Conservation (phyloP, 2,888 invertebrate genomes). For the Polymixis flavicincta region DNA sequence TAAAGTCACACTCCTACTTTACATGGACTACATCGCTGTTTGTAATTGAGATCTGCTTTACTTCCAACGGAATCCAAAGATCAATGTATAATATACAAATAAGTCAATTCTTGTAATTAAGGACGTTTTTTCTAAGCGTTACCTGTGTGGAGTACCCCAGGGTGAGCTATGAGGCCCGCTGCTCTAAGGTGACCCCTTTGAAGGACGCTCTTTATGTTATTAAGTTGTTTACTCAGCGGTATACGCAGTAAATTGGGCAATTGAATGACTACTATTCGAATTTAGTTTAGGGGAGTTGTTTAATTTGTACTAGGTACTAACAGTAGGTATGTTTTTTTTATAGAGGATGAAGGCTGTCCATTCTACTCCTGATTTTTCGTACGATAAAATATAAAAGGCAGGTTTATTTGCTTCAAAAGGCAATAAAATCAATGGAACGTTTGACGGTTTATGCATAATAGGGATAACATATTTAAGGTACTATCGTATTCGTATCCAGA, state of each 20-base stretch:
- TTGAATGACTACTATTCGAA: constrained; percentile 78
- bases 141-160: constrained; percentile 72
- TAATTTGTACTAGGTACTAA: constrained; percentile 56
- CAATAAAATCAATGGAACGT: constrained; percentile 5
- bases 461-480: constrained; percentile 32
- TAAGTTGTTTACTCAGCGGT: constrained; percentile 77
- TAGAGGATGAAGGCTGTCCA: constrained; percentile 14
- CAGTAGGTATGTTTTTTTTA: constrained; percentile 18
- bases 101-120: constrained; percentile 28
- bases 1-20: constrained; percentile 30
- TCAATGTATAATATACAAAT: constrained; percentile 67
- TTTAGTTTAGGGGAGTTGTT: constrained; percentile 68
- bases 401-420: constrained; percentile 30
- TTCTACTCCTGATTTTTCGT: background rate
- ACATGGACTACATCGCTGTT: constrained; percentile 61
- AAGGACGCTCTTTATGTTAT: constrained; percentile 81
- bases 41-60: background rate
- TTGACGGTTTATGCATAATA: constrained; percentile 26
- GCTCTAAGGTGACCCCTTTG: constrained; percentile 80
- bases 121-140: constrained; percentile 42
- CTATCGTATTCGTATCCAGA: constrained; percentile 42
- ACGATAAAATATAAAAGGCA: constrained; percentile 19
- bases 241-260: constrained; percentile 75
- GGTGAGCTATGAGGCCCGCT: constrained; percentile 75
- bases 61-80: constrained; percentile 12